Evolutionary conservation across 30 jellyfish, hydroid and myxozoan species (phyloP).

Genomic region (Aurelia aurita): DNA sequence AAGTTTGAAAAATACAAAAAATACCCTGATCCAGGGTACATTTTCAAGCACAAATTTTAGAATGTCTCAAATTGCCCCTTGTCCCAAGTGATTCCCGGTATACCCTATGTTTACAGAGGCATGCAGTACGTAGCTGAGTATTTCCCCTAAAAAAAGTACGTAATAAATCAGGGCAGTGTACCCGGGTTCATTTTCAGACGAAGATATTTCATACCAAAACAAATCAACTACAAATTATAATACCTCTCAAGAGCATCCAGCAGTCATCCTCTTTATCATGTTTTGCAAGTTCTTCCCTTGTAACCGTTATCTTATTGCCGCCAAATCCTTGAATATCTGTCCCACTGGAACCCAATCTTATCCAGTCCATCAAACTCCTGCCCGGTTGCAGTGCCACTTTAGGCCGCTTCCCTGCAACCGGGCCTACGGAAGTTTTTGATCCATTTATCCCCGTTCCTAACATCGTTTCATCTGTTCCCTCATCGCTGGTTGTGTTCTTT

Average conservation of each 20-base stretch:
- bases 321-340: conserved; percentile 85
- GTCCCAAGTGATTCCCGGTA: too few species aligned
- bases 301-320: conserved; percentile 71
- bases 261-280: conserved; percentile 89
- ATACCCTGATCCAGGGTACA: too few species aligned
- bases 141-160: too few species aligned
- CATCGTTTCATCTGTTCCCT: conserved; percentile 7
- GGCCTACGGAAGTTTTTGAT: conserved; percentile 30
- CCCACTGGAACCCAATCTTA: conserved; percentile 86
- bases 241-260: conserved; percentile 97
- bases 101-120: too few species aligned
- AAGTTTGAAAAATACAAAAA: too few species aligned
- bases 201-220: too few species aligned
- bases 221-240: too few species aligned
- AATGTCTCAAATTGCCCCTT: too few species aligned
- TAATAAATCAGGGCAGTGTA: not conserved
- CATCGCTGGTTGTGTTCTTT: not conserved
- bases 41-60: too few species aligned
- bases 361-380: conserved; percentile 98
- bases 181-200: not conserved
- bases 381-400: conserved; percentile 91
- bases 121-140: too few species aligned
- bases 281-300: conserved; percentile 84
- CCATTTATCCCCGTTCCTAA: conserved; percentile 32
- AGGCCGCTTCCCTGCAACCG: conserved; percentile 75